These are phyloP conservation scores for Dorcus parallelipipedus DNA, from an alignment of 2,888 invertebrate species.

Conservation along the genomic window DNA sequence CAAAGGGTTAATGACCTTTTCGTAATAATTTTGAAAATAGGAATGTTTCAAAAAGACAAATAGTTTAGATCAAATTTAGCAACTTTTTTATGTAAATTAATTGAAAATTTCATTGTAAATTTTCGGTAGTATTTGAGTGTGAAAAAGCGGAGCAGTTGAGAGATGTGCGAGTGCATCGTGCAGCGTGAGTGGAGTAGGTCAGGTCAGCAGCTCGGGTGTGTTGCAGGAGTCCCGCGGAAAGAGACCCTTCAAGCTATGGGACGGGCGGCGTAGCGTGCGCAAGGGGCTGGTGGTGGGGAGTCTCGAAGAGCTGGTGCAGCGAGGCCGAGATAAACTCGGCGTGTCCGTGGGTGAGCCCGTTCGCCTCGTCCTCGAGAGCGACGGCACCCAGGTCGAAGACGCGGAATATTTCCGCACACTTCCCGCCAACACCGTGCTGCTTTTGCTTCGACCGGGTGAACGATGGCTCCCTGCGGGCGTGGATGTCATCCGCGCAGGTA, in stretches of 20 bases:
- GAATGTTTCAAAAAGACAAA: no score
- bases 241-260: constrained; percentile 97
- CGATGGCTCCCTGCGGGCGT: constrained; percentile 92
- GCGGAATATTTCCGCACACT: constrained; percentile 93
- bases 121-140: constrained; percentile 1
- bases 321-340: constrained; percentile 85
- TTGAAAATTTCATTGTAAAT: not conserved
- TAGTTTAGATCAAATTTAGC: no score
- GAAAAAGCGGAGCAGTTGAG: not conserved
- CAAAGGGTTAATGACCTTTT: no score
- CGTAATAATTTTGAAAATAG: no score
- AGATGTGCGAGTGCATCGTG: constrained; percentile 3
- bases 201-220: constrained; percentile 34
- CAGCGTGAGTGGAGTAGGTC: constrained; percentile 42
- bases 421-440: constrained; percentile 85
- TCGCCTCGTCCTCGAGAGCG: constrained; percentile 87
- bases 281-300: constrained; percentile 90
- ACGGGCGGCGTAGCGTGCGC: constrained; percentile 89
- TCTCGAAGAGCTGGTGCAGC: constrained; percentile 71
- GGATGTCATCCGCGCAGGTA: constrained; percentile 93
- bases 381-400: constrained; percentile 96
- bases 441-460: constrained; percentile 85
- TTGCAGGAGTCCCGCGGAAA: constrained; percentile 90
- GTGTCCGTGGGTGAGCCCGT: constrained; percentile 84
- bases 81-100: no score